phyloP scores from a whole-genome alignment of 2,888 invertebrate species.

The Eilema griseolum region DNA sequence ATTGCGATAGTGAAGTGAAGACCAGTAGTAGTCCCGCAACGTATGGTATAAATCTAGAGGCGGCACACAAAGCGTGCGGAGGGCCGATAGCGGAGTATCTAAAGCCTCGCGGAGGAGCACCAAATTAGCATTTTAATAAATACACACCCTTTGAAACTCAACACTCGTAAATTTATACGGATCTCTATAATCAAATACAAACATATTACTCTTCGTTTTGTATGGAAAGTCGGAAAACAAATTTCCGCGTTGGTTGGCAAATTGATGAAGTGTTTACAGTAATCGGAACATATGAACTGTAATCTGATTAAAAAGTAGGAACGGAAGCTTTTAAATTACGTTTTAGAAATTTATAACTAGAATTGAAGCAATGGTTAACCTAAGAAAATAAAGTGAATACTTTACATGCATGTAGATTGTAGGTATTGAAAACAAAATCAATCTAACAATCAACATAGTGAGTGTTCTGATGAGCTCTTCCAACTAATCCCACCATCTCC shows the following conservation, averaged over 20 bases:
- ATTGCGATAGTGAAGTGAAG: constrained; percentile 52
- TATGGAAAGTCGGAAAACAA: constrained; percentile 63
- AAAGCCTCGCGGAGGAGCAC: constrained; percentile 76
- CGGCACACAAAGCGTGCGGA: constrained; percentile 84
- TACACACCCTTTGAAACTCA: constrained; percentile 85
- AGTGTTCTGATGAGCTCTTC: too few species aligned
- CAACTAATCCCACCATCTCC: too few species aligned
- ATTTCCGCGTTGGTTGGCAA: constrained; percentile 42
- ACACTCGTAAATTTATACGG: constrained; percentile 82
- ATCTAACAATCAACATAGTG: too few species aligned
- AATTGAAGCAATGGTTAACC: too few species aligned
- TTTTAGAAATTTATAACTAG: not conserved
- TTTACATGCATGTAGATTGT: too few species aligned
- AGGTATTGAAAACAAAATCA: not conserved
- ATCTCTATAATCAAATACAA: constrained; percentile 86
- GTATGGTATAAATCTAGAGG: constrained; percentile 85
- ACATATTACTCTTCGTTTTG: constrained; percentile 81
- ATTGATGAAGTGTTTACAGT: constrained; percentile 32
- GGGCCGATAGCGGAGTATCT: constrained; percentile 82
- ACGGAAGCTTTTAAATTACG: not conserved
- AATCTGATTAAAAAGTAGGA: constrained; percentile 12
- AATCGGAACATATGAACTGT: constrained; percentile 14
- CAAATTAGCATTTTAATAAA: constrained; percentile 88
- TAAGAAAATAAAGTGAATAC: not conserved
- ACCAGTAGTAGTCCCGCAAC: constrained; percentile 62